These are phyloP conservation scores for Margarornis squamiger DNA, from an alignment of 2,797 vertebrate genomes.

Conservation along the genomic window DNA sequence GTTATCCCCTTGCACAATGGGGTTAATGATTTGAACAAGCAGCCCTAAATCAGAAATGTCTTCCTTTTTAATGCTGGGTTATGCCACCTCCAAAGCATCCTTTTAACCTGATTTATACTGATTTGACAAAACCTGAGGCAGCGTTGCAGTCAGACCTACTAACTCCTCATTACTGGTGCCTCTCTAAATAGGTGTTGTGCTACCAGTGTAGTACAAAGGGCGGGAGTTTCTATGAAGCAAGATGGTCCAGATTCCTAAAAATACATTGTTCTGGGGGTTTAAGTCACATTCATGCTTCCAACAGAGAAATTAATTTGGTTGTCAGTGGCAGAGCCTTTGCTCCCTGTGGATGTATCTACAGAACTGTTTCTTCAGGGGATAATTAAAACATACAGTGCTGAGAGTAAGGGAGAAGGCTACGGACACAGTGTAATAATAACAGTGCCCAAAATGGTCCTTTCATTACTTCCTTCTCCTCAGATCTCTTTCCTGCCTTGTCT, in stretches of 20 bases:
- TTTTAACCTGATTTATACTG: background rate
- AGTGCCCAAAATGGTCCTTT: slow-evolving; percentile 21
- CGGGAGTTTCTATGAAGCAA: background rate
- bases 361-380: slow-evolving; percentile 41
- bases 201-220: background rate
- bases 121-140: background rate
- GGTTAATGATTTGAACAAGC: background rate
- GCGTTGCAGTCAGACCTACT: background rate
- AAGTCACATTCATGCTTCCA: slow-evolving; percentile 16
- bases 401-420: background rate
- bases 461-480: slow-evolving; percentile 22
- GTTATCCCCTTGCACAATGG: fast-evolving
- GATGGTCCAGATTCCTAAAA: background rate
- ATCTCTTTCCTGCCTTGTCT: background rate
- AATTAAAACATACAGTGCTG: slow-evolving; percentile 36
- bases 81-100: background rate
- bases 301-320: slow-evolving; percentile 51
- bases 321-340: slow-evolving; percentile 13
- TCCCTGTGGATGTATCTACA: slow-evolving; percentile 15
- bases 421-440: background rate
- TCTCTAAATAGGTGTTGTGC: background rate
- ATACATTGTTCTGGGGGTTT: background rate
- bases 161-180: background rate
- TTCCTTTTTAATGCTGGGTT: background rate
- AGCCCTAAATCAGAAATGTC: background rate